These are phyloP conservation scores for Apogon talboti DNA, from an alignment of 2,797 vertebrate species.

Conservation along the genomic window DNA sequence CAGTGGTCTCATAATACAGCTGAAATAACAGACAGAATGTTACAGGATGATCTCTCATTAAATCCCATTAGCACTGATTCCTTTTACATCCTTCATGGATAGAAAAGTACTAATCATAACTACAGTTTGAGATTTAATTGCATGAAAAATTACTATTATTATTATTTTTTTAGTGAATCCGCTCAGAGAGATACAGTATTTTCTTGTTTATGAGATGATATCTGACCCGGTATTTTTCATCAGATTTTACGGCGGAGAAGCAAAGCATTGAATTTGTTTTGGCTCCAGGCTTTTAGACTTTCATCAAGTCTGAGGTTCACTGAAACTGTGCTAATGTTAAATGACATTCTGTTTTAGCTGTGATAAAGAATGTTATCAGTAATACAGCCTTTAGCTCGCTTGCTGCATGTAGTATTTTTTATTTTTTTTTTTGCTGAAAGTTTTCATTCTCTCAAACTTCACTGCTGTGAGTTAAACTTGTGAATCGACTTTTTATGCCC, in stretches of 20 bases:
- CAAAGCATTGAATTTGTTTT: constrained; percentile 39
- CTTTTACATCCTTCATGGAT: neutral
- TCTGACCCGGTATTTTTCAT: constrained; percentile 10
- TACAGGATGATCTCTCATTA: constrained; percentile 3
- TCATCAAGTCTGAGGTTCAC: constrained; percentile 23
- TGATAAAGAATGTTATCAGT: constrained; percentile 27
- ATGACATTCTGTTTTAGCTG: constrained; percentile 23
- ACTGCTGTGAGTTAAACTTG: neutral
- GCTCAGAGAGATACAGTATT: neutral
- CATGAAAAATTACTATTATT: too few relatives aligned
- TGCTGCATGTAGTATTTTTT: neutral
- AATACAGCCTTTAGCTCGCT: constrained; percentile 17
- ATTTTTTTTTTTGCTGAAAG: constrained; percentile 5
- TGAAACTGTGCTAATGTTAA: constrained; percentile 30
- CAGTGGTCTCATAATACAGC: constrained; percentile 4
- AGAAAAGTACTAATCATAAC: neutral
- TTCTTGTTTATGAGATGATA: constrained; percentile 4
- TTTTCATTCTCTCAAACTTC: constrained; percentile 14
- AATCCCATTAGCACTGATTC: constrained; percentile 2
- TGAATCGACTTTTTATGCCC: neutral
- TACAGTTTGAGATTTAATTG: too few relatives aligned
- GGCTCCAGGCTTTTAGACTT: constrained; percentile 39
- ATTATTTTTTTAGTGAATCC: too few relatives aligned
- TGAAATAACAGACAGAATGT: constrained; percentile 1
- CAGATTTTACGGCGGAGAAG: constrained; percentile 16